Evolutionary conservation across 2,888 invertebrate genomes (phyloP).

Genomic region (Drosophila diplacantha): DNA sequence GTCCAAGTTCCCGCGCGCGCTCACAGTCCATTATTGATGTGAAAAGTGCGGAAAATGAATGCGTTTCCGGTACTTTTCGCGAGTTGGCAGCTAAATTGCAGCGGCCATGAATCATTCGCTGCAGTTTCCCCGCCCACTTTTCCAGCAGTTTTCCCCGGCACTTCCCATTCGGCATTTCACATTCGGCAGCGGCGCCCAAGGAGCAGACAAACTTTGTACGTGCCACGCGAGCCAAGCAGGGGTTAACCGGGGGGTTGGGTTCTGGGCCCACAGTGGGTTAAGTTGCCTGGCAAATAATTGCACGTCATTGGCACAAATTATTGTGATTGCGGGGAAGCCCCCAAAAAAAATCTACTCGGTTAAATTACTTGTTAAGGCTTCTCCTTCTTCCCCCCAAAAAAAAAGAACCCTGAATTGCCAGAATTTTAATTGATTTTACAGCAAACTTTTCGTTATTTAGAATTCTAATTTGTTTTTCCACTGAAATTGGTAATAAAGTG

Average conservation of each 20-base stretch:
- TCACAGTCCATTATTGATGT: constrained; percentile 64
- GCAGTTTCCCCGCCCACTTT: constrained; percentile 8
- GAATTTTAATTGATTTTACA: constrained; percentile 10
- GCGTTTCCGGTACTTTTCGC: constrained; percentile 70
- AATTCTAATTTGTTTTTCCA: constrained; percentile 1
- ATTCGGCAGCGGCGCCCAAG: constrained; percentile 35
- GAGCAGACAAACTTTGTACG: constrained; percentile 67
- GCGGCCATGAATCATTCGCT: constrained; percentile 62
- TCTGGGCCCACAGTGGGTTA: constrained; percentile 35
- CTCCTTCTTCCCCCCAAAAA: background rate
- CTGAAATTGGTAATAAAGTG: background rate
- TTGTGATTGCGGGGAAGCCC: constrained; percentile 39
- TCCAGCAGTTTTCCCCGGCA: constrained; percentile 8
- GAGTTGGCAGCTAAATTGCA: constrained; percentile 70
- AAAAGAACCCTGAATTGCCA: background rate
- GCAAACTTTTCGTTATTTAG: background rate
- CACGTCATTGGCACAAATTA: constrained; percentile 68
- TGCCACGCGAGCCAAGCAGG: constrained; percentile 45
- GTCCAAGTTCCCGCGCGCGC: constrained; percentile 19
- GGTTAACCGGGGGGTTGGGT: background rate
- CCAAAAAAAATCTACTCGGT: background rate
- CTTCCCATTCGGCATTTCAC: constrained; percentile 31
- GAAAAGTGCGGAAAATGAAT: constrained; percentile 70
- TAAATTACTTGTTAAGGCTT: background rate
- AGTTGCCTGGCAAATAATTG: constrained; percentile 66